These are phyloP conservation scores for Pachypanchax playfairii DNA, from an alignment of 2,113 vertebrate genomes.

Conservation along the genomic window DNA sequence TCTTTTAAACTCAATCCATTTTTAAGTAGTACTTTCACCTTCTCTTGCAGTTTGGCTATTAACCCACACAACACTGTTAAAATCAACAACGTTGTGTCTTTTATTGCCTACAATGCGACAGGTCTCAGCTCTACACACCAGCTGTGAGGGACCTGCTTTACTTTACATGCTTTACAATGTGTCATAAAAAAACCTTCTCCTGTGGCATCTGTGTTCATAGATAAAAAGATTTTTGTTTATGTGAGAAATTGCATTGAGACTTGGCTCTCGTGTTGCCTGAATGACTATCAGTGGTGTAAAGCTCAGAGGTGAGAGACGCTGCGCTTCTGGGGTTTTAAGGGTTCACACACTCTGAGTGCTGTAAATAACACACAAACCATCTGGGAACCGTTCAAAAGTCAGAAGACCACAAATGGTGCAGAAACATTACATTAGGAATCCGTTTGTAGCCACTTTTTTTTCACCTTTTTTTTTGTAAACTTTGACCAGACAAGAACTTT, in stretches of 20 bases:
- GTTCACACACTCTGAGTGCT: slow-evolving; percentile 55
- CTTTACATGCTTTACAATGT: not conserved
- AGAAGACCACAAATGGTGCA: slow-evolving; percentile 33
- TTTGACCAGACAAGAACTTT: not conserved
- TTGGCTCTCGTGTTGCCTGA: slow-evolving; percentile 8
- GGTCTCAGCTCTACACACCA: not conserved
- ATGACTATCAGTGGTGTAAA: slow-evolving; percentile 34
- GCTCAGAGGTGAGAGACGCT: slow-evolving; percentile 58
- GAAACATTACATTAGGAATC: not conserved
- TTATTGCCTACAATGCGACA: not conserved
- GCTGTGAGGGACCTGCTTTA: not conserved
- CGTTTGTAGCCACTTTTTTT: not conserved
- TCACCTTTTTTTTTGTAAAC: not conserved
- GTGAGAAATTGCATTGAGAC: not conserved
- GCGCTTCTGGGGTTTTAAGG: slow-evolving; percentile 39
- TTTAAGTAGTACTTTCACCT: too few relatives aligned
- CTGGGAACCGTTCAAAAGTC: slow-evolving; percentile 45
- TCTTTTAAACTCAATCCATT: too few relatives aligned
- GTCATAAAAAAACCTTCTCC: not conserved
- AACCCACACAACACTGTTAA: too few relatives aligned
- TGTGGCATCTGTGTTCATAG: too few relatives aligned
- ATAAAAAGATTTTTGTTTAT: not conserved
- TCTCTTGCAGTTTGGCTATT: too few relatives aligned
- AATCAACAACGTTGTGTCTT: not conserved
- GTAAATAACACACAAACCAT: slow-evolving; percentile 54